Conservation (phyloP, 2,888 invertebrate species). For the Agrotis clavis region DNA sequence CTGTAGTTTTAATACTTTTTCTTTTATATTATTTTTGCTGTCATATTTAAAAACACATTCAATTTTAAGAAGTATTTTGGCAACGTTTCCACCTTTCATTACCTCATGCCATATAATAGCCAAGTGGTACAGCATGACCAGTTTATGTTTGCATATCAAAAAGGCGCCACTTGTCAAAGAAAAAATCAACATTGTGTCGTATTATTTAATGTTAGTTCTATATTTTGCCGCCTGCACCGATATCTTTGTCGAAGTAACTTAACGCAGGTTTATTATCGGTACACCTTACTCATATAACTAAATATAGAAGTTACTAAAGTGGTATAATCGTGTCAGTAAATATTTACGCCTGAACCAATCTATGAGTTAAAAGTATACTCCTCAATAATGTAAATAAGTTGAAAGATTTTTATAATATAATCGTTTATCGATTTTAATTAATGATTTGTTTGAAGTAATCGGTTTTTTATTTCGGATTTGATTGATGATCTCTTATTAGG, state of each 20-base stretch:
- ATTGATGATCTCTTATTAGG: constrained; percentile 27
- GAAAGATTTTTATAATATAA: constrained; percentile 39
- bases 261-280: constrained; percentile 38
- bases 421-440: constrained; percentile 36
- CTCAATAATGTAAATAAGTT: constrained; percentile 35
- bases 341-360: constrained; percentile 47
- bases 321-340: constrained; percentile 35
- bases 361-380: constrained; percentile 21
- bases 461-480: constrained; percentile 26
- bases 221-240: too few relatives aligned
- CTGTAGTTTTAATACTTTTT: constrained; percentile 17
- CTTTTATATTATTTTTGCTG: not conserved
- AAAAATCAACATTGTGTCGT: too few relatives aligned
- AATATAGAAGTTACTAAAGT: constrained; percentile 48
- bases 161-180: too few relatives aligned
- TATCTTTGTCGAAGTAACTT: constrained; percentile 18
- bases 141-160: too few relatives aligned
- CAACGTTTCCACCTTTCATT: constrained; percentile 4
- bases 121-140: constrained; percentile 4
- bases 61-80: constrained; percentile 22
- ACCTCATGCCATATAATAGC: not conserved
- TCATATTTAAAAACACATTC: not conserved
- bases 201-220: too few relatives aligned
- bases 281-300: constrained; percentile 44
- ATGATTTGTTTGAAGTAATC: constrained; percentile 20